Percentiles rank a stretch among this genome's conserved stretches.
Evolutionary conservation across 2,113 vertebrate species (phyloP).

Genomic region (Pelvicachromis taeniatus): DNA sequence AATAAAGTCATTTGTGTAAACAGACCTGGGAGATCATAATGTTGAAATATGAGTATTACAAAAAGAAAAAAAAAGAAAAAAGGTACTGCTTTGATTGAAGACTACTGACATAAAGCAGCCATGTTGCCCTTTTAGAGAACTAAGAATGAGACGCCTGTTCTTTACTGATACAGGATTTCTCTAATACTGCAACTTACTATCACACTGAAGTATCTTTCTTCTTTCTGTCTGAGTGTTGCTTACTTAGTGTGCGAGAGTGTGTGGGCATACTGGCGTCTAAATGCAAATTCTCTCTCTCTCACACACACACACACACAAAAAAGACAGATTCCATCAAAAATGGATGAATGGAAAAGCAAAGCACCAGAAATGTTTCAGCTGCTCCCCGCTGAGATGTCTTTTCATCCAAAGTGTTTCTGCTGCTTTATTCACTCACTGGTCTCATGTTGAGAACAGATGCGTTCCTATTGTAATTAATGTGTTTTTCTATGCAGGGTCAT

Average conservation of each 20-base stretch:
- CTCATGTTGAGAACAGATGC: not conserved
- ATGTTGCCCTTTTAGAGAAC: not conserved
- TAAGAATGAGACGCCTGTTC: not conserved
- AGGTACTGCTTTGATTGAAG: not conserved
- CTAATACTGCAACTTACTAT: not conserved
- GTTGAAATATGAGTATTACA: not conserved
- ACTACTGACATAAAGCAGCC: not conserved
- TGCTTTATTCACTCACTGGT: not conserved
- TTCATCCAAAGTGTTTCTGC: not conserved
- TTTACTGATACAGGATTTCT: not conserved
- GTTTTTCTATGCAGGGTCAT: not conserved
- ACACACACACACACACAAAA: not conserved
- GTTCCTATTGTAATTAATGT: not conserved
- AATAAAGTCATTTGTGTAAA: not conserved
- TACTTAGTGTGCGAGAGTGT: not conserved
- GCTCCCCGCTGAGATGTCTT: not conserved
- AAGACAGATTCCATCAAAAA: not conserved
- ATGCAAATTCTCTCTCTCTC: constrained; percentile 45
- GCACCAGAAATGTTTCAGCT: not conserved
- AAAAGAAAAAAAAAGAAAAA: not conserved
- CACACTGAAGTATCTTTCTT: not conserved
- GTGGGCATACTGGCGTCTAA: constrained; percentile 32
- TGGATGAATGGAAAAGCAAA: not conserved
- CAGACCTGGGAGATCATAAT: not conserved
- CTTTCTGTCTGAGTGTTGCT: not conserved